Evolutionary conservation across 2,888 invertebrate genomes (phyloP), one percentile per base, ranked within the genome.

Genomic region (Drosophila formosana): DNA sequence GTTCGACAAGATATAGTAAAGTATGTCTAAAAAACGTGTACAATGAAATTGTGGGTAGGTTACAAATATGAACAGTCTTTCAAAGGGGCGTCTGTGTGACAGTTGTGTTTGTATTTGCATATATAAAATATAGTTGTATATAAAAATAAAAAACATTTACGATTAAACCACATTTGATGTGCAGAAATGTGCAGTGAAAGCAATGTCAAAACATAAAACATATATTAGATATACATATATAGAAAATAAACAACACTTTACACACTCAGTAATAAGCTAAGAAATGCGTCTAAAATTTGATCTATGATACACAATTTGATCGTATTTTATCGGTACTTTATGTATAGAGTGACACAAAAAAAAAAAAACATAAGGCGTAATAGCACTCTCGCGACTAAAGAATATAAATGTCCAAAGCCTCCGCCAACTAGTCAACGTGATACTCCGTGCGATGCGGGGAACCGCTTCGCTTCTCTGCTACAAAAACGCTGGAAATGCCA

Each of bases 401-500:
- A 25, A 82, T 61, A 55, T 53, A 71, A 28, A 87, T 89, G 61
- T 83, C 88, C 30, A 87, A 69, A 9, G 84, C 78, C 71, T 78
- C 84, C 32, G 58, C 65, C 25, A 82, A 72, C 73, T 85, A 85
- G 45, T 85, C 85, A 0, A 85, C 86, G 55, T 86, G 75, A 56
- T 86, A 85, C 28, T 88, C 88, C 30, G 83, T 85, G 50, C 83
- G 80, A 45, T 78, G 78, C 9, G 92, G 92, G 4, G 92, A 90
- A 5, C 91, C 89, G 26, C 78, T 79, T 28, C 90, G 86, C 75
- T 90, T 90, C 66, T 91, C 90, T 1, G 92, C 92, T 4, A 88
- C 89, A 64, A 93, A 93, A 0, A 78, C 66, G 47, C 88, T 85
- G 41, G 92, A 92, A 50, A 92, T 91, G 28, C 92, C 93, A 45